Percentiles rank a stretch among this genome's conserved stretches.
Conservation (phyloP, 2,113 vertebrate genomes). For the Oreochromis spilurus region DNA sequence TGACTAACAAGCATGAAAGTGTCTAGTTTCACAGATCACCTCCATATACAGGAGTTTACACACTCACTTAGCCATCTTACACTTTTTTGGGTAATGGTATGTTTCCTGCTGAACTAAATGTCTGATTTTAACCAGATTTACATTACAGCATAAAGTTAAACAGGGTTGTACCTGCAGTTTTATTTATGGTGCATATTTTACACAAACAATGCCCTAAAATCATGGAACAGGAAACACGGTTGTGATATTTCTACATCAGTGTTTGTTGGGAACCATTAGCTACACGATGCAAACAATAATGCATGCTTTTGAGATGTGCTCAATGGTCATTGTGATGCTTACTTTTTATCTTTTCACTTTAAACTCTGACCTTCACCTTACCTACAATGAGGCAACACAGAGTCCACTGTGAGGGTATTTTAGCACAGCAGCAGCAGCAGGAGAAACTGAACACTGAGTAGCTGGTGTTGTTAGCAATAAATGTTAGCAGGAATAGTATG, state of each 20-base stretch:
- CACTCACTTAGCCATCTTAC: not conserved
- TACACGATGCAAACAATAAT: not conserved
- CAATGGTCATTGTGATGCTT: not conserved
- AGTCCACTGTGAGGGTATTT: not conserved
- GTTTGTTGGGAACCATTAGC: not conserved
- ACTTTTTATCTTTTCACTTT: not conserved
- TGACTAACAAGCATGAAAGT: slow-evolving; percentile 11
- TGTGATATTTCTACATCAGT: not conserved
- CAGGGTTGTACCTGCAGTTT: not conserved
- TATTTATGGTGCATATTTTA: not conserved
- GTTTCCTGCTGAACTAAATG: not conserved
- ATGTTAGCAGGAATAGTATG: not conserved
- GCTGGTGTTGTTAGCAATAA: not conserved
- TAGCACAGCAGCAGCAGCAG: not conserved
- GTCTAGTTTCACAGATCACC: not conserved
- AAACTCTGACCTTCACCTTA: not conserved
- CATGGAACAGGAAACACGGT: not conserved
- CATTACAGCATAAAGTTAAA: not conserved
- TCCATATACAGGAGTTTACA: not conserved
- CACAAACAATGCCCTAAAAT: not conserved
- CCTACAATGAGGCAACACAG: not conserved
- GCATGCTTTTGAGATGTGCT: not conserved
- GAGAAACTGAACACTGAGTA: not conserved
- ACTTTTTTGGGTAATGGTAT: not conserved
- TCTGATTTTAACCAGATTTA: not conserved